Base-by-base conservation (phyloP, 1,140 invertebrate genomes). In the Anoplophora glabripennis region DNA sequence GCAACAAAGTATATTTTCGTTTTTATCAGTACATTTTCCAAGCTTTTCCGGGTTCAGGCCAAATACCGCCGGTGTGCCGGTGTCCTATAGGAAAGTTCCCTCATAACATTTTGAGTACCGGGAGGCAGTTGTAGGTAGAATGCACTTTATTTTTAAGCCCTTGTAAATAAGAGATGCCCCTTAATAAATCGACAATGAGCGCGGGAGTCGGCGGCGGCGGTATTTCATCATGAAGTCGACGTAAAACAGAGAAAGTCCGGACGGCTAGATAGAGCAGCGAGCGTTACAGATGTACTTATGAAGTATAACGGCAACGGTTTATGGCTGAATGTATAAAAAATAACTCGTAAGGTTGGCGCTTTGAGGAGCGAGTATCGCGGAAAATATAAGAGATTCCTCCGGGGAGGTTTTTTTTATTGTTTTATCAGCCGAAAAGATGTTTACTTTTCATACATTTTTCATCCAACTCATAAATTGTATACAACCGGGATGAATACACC, bases 391-490 rank as follows among this genome's bases (percentile, higher is more conserved):
- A 53, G 51, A 53, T 42, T 9, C 51, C 59, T 47, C 21, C 10
- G n/a, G 59, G 48, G 59, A 57, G 48, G n/a, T n/a, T 59, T 57
- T 59, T 49, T 61, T 64, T 64, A 64, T 64, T 64, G 48, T 55
- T 64, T 64, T 56, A 64, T 60, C 61, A 57, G 51, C 56, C 59
- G 55, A 57, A 58, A 64, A 60, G 53, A 60, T 60, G 53, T 64
- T 60, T 60, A 57, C 58, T 60, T 60, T 59, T 57, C 57, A 64
- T 60, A 64, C 52, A 64, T 64, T 60, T 64, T 64, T 60, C 52
- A 64, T 64, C 35, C 12, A n/a, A 18, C 14, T 7, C 53, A 55
- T 49, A 48, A 61, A 61, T 61, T 54, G 46, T 35, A 54, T 42
- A 55, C 15, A 33, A 35, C 40, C 41, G 9, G 28, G n/a, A n/a